Evolutionary conservation across 2,888 invertebrate species (phyloP), one percentile per base, ranked within the genome.

Genomic region (Drosophila buzzatii): DNA sequence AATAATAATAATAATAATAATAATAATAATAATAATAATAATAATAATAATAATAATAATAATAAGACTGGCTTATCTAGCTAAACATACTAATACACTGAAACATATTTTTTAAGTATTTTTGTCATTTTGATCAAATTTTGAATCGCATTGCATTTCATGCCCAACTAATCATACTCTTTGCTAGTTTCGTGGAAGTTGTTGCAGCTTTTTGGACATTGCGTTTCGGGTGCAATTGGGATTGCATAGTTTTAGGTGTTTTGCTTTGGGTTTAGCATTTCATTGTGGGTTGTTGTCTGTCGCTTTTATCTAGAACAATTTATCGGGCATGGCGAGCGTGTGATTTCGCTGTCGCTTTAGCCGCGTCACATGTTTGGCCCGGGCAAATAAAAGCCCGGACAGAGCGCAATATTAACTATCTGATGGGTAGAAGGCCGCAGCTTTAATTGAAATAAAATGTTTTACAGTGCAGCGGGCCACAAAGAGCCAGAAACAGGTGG

Each of bases 401-500:
- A 35, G 49, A 16, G 57, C 70, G 55, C 42, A 47, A 71, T 45
- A 47, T 37, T 47, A 76, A 73, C 83, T 77, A 73, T 47, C 68
- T 52, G 62, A 56, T 41, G 44, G 60, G 47, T 27, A 61, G 63
- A 57, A 62, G 73, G 56, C 51, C 59, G 68, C 66, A 71, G 80
- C 64, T 75, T 78, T 90, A 85, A 85, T 85, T 90, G 85, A 90
- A 85, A 86, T 90, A 65, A 81, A 85, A 85, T 83, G 89, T 80
- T 80, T 77, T 73, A 5, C 75, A 31, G 49, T 49, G 66, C 37
- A 55, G 49, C 56, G 42, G 23, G 20, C 53, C 70, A 49, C 61
- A 57, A 60, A 82, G 55, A 58, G 64, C 47, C 61, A 31, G n/a
- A 47, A 64, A 68, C 81, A 74, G 70, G 70, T 71, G 58, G 60